phyloP scores from a whole-genome alignment of 2,113 vertebrate genomes.

The Pteronura brasiliensis region DNA sequence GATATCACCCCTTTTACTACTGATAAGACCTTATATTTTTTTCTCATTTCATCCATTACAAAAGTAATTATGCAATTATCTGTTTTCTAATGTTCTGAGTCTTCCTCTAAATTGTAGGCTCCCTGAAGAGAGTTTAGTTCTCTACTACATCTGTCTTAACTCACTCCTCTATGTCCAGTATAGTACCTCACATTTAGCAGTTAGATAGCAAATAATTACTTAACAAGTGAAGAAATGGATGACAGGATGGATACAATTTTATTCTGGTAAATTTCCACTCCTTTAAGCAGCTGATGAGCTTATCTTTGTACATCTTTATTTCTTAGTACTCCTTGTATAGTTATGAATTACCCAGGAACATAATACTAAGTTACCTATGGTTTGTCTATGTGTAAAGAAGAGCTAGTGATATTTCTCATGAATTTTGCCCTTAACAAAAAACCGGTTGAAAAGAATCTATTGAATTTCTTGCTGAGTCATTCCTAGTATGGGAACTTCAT shows the following conservation, averaged over 20 bases:
- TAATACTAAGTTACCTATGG: not conserved
- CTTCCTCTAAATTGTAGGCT: not conserved
- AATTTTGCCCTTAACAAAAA: not conserved
- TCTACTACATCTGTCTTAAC: not conserved
- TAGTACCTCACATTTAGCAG: not conserved
- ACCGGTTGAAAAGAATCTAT: not conserved
- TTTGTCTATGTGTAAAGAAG: not conserved
- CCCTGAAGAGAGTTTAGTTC: not conserved
- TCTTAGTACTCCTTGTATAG: not conserved
- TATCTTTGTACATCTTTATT: not conserved
- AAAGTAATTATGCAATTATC: not conserved
- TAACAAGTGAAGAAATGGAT: not conserved
- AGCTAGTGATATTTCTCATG: not conserved
- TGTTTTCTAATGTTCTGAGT: not conserved
- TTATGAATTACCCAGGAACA: not conserved
- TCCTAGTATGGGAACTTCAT: not conserved
- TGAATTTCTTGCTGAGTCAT: constrained; percentile 31
- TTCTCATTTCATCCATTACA: not conserved
- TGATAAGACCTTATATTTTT: not conserved
- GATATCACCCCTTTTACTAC: not conserved
- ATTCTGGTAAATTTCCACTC: not conserved
- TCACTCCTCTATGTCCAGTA: not conserved
- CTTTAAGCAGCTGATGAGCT: not conserved
- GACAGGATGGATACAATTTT: not conserved
- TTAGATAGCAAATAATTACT: not conserved